phyloP scores from a whole-genome alignment of 1,140 invertebrate species.

The Orussus abietinus region DNA sequence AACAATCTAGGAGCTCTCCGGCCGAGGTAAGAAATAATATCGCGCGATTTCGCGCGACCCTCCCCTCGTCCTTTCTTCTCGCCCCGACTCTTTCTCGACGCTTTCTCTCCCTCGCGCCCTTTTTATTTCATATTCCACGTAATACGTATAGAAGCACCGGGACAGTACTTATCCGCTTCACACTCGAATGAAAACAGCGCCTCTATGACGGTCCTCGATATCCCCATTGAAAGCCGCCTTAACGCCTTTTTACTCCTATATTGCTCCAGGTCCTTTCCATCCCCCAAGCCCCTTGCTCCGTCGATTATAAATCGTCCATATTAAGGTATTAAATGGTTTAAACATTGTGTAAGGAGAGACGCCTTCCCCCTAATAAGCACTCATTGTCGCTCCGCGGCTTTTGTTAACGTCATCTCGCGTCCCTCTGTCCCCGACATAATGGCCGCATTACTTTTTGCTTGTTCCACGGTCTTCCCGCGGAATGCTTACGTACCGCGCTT shows the following conservation, averaged over 20 bases:
- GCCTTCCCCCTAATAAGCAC: conserved; percentile 13
- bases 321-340: conserved; percentile 15
- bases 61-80: not conserved
- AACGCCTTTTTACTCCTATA: not conserved
- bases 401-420: conserved; percentile 14
- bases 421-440: conserved; percentile 8
- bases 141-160: conserved; percentile 1
- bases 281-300: not conserved
- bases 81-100: not conserved
- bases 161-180: conserved; percentile 7
- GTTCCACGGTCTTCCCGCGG: no score
- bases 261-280: not conserved
- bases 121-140: conserved; percentile 1
- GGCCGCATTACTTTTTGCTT: conserved; percentile 4
- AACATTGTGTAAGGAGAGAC: conserved; percentile 15
- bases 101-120: not conserved
- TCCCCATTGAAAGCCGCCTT: not conserved
- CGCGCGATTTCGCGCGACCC: not conserved
- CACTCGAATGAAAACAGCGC: conserved; percentile 2
- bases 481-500: no score
- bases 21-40: not conserved
- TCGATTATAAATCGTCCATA: conserved; percentile 17
- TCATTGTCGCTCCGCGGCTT: conserved; percentile 12
- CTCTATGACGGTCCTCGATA: conserved; percentile 2
- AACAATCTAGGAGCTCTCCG: no score